A percentile compares a stretch with the other conserved stretches of the same genome.
Evolutionary conservation across 2,113 vertebrate genomes (phyloP).

Genomic region (Clupea harengus): DNA sequence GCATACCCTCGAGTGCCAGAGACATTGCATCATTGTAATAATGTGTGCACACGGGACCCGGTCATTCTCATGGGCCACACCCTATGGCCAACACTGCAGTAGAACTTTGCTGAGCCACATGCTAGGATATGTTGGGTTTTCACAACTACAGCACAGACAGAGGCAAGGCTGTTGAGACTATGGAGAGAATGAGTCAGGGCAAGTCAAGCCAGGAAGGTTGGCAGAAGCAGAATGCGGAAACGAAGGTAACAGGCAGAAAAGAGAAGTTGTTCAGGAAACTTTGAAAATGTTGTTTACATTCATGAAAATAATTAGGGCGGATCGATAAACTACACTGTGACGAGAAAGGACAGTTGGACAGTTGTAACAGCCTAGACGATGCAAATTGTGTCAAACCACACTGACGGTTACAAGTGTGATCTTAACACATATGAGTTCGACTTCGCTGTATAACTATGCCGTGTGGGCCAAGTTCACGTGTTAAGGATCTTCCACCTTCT

Average conservation of each 20-base stretch:
- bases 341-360: not conserved
- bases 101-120: not conserved
- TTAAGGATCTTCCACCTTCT: not conserved
- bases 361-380: not conserved
- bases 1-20: not conserved
- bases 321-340: not conserved
- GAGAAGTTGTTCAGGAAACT: not conserved
- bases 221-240: not conserved
- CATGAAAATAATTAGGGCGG: not conserved
- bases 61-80: not conserved
- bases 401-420: not conserved
- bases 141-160: not conserved
- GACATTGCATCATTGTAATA: not conserved
- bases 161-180: not conserved
- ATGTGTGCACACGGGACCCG: not conserved
- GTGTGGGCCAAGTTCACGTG: not conserved
- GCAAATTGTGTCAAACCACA: not conserved
- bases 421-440: not conserved
- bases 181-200: constrained; percentile 6
- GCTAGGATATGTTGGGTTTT: not conserved
- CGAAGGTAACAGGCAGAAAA: not conserved
- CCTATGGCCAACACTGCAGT: not conserved
- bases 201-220: not conserved
- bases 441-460: not conserved
- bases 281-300: not conserved